Base-by-base conservation (phyloP, 2,888 invertebrate genomes). In the Rosalia funebris region DNA sequence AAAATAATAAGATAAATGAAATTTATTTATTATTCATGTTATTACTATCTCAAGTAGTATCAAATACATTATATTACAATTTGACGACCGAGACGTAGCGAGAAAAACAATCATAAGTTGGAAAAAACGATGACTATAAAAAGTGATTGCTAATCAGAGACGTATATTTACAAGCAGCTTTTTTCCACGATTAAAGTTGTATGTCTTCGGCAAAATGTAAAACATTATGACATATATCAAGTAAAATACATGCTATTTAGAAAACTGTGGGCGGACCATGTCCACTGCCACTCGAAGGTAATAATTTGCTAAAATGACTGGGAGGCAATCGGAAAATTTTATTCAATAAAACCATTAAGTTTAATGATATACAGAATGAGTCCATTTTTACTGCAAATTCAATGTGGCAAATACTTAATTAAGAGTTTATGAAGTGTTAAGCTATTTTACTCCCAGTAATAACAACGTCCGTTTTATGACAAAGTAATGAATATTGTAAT, bases 201-300 rank as follows among this genome's bases (percentile, higher is more conserved):
- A 66, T 60, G 60, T 56, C 57, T 57, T 57, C 39, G 17, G 53
- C 57, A 60, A 63, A 62, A 53, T 46, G 60, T 54, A 63, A 52
- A 66, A 64, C 66, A 57, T 70, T 68, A 71, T 71, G 70, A 71
- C 70, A 70, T 71, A 53, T 62, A 67, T 59, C 63, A 48, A 50
- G 54, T 39, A 62, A 68, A 72, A 64, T 69, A 68, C 64, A 70
- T 62, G 67, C 66, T 66, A 70, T 70, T 72, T 66, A 57, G 63
- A 67, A 65, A 66, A 62, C 57, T 57, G 65, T 63, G 64, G 72
- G 70, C 63, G 62, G 61, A 57, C 31, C 63, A 47, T 32, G 58
- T 55, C 45, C 47, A 62, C 37, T 19, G 52, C 52, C 62, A 55
- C 58, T 55, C 54, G 58, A 66, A 66, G 48, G 60, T 63, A 57